These are phyloP conservation scores for Centruroides vittatus DNA, from an alignment of 1,140 invertebrate genomes.

Conservation along the genomic window DNA sequence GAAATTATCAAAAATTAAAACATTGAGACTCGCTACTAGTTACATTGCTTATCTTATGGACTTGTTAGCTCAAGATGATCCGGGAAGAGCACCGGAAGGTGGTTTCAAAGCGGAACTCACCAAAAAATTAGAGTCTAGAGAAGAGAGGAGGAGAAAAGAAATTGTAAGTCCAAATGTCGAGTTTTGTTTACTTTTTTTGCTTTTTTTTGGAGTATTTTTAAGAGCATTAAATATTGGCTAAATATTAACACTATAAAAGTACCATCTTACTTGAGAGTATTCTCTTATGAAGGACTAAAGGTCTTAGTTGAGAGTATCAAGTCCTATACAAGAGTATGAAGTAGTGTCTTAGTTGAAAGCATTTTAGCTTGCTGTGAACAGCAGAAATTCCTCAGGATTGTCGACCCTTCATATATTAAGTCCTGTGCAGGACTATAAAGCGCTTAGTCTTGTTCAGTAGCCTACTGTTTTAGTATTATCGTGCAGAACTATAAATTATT, in stretches of 20 bases:
- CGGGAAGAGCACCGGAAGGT: conserved; percentile 24
- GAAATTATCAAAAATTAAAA: conserved; percentile 54
- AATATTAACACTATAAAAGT: not conserved
- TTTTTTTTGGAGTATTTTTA: not conserved
- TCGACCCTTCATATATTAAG: too few species aligned
- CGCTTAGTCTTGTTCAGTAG: too few species aligned
- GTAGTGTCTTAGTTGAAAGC: too few species aligned
- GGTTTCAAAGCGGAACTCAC: conserved; percentile 40
- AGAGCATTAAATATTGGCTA: not conserved
- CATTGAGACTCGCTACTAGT: conserved; percentile 35
- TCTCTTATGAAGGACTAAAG: too few species aligned
- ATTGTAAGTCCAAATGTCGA: conserved; percentile 6
- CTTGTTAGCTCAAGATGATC: conserved; percentile 29
- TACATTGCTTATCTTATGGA: conserved; percentile 40
- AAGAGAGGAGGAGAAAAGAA: conserved; percentile 14
- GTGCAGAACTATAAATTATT: not conserved
- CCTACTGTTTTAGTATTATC: too few species aligned
- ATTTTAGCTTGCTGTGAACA: too few species aligned
- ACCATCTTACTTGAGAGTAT: not conserved
- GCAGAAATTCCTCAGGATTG: too few species aligned
- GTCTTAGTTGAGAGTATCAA: too few species aligned
- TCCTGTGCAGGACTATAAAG: too few species aligned
- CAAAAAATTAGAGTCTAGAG: conserved; percentile 24
- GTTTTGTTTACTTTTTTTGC: not conserved
- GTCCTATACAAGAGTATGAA: too few species aligned